Percentiles rank a stretch among this genome's conserved stretches.
Conservation (phyloP, 2,888 invertebrate genomes). For the Drosophila merina region DNA sequence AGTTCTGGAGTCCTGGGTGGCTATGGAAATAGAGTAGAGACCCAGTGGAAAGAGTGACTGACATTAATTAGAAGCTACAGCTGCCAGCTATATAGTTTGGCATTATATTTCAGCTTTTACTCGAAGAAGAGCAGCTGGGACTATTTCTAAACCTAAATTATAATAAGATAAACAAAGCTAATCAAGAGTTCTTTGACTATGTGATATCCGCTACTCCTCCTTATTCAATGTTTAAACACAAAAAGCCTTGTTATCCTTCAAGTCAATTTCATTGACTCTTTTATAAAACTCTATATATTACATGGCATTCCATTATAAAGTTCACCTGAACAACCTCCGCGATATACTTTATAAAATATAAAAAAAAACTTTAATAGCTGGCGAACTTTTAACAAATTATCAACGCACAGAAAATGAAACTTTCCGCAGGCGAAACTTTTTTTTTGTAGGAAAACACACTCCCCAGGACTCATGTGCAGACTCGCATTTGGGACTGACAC, state of each 20-base stretch:
- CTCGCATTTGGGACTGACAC: constrained; percentile 25
- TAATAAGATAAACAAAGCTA: no score
- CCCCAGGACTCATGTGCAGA: constrained; percentile 27
- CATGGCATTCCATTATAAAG: constrained; percentile 10
- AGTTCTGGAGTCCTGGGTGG: constrained; percentile 13
- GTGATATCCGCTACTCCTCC: not conserved
- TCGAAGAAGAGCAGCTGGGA: constrained; percentile 19
- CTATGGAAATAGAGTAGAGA: constrained; percentile 1
- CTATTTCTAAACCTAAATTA: not conserved
- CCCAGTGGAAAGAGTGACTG: constrained; percentile 24
- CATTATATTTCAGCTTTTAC: constrained; percentile 20
- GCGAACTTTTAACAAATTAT: constrained; percentile 71
- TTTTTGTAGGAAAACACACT: constrained; percentile 22
- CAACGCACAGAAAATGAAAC: constrained; percentile 64
- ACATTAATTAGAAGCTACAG: constrained; percentile 58
- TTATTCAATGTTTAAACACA: no score
- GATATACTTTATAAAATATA: not conserved
- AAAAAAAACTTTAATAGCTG: not conserved
- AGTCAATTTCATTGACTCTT: no score
- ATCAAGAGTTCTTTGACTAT: not conserved
- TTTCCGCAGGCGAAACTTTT: constrained; percentile 55
- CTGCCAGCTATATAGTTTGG: constrained; percentile 41
- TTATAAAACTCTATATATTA: not conserved
- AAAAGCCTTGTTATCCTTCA: no score
- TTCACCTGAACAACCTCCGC: constrained; percentile 16